Percentiles rank a stretch among this genome's conserved stretches.
These are phyloP conservation scores for Cylloceria caligata DNA, from an alignment of 2,888 invertebrate genomes.

Conservation along the genomic window DNA sequence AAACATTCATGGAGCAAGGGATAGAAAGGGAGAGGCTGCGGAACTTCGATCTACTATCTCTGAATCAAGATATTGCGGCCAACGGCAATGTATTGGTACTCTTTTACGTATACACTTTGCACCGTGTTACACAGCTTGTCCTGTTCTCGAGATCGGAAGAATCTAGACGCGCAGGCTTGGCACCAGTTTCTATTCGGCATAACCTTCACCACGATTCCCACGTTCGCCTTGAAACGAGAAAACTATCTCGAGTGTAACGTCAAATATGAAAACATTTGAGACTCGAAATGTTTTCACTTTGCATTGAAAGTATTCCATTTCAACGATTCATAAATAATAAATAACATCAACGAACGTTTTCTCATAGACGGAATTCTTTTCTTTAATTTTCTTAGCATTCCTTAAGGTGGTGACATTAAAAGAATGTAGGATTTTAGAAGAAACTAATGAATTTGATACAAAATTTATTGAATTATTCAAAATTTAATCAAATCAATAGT, in stretches of 20 bases:
- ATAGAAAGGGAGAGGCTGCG: constrained; percentile 18
- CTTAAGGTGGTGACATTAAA: neutral
- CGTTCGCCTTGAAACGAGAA: constrained; percentile 45
- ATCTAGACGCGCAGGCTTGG: constrained; percentile 76
- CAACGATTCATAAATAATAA: neutral
- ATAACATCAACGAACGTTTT: neutral
- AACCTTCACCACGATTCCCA: constrained; percentile 54
- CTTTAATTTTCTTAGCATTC: neutral
- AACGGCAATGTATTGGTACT: constrained; percentile 40
- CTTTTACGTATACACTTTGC: neutral
- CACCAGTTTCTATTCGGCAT: constrained; percentile 65
- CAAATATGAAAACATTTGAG: constrained; percentile 43
- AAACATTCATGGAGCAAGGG: constrained; percentile 19
- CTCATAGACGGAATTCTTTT: neutral
- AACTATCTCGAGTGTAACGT: constrained; percentile 14
- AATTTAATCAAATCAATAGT: no score
- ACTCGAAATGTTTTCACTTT: constrained; percentile 13
- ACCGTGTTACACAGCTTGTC: constrained; percentile 22
- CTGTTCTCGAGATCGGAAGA: constrained; percentile 48
- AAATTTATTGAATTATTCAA: no score
- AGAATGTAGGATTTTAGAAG: no score
- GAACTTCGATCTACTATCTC: constrained; percentile 7
- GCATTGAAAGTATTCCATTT: constrained; percentile 27
- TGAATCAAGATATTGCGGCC: constrained; percentile 48
- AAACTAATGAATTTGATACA: no score